Conservation (phyloP, 2,113 vertebrate genomes). For the Rhinolophus sinicus region DNA sequence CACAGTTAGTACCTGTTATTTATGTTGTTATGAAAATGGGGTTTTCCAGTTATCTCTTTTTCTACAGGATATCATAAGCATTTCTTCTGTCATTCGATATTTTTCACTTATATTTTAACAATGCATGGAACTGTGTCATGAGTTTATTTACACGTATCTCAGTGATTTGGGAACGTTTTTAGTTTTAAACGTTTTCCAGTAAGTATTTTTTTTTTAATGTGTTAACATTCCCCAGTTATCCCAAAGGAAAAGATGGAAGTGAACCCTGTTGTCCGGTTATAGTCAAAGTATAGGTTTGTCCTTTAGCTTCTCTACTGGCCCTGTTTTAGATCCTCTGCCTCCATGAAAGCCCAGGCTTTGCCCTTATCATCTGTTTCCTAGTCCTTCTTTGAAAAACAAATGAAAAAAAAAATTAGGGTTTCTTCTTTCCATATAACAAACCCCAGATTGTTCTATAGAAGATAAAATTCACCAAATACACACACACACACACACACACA, state of each 20-base stretch:
- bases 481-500: not conserved
- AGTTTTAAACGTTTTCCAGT: not conserved
- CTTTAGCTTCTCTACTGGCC: not conserved
- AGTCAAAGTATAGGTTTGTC: not conserved
- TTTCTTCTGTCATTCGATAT: not conserved
- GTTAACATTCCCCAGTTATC: not conserved
- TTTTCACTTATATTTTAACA: slow-evolving; percentile 36
- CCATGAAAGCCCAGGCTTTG: not conserved
- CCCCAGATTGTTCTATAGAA: not conserved
- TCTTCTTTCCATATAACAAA: not conserved
- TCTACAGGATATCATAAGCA: not conserved
- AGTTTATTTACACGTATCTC: slow-evolving; percentile 30
- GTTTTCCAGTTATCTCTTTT: not conserved
- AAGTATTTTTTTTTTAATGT: not conserved
- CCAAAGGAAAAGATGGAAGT: not conserved
- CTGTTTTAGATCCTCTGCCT: not conserved
- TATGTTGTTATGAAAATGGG: not conserved
- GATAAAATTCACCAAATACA: not conserved
- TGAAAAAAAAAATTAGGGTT: not conserved
- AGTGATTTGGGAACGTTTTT: not conserved
- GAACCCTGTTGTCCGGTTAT: too few species aligned
- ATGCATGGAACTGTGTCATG: not conserved
- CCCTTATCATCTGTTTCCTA: not conserved
- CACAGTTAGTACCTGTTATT: not conserved
- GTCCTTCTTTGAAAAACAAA: not conserved